phyloP scores from a whole-genome alignment of 2,113 vertebrate genomes.

The Pitta sordida region DNA sequence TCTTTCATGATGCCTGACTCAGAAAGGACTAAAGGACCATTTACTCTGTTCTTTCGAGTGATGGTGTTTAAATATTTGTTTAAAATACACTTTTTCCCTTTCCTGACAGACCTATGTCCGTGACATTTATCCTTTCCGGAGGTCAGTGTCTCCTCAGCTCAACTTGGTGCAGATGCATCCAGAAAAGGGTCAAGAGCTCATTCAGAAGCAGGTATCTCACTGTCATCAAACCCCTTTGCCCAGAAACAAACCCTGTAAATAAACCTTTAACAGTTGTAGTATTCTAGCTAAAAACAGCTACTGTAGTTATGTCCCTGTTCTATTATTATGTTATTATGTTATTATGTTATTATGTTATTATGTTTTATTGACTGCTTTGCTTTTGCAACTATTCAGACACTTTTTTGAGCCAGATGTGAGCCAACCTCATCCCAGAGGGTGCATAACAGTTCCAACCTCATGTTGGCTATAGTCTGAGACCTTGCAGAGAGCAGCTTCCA shows the following conservation, averaged over 20 bases:
- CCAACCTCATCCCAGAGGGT: neutral
- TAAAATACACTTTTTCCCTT: neutral
- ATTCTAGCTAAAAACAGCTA: neutral
- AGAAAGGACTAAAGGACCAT: neutral
- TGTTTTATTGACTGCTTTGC: neutral
- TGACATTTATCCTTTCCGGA: slow-evolving; percentile 96
- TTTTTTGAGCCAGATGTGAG: neutral
- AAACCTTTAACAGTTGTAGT: neutral
- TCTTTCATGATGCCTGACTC: neutral
- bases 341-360: too few species aligned
- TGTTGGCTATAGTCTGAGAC: neutral
- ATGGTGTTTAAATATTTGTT: neutral
- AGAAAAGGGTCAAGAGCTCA: slow-evolving; percentile 95
- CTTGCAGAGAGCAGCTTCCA: neutral
- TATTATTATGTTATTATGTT: too few species aligned
- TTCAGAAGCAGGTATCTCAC: slow-evolving; percentile 90
- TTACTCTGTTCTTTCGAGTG: neutral
- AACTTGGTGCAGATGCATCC: slow-evolving; percentile 97
- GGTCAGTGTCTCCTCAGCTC: slow-evolving; percentile 96
- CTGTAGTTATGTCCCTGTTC: neutral
- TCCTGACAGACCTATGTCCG: slow-evolving; percentile 89
- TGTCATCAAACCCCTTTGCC: neutral
- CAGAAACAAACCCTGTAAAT: neutral
- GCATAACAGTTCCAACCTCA: neutral
- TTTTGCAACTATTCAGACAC: neutral